phyloP scores from a whole-genome alignment of 2,113 vertebrate species.

The Microcebus murinus region DNA sequence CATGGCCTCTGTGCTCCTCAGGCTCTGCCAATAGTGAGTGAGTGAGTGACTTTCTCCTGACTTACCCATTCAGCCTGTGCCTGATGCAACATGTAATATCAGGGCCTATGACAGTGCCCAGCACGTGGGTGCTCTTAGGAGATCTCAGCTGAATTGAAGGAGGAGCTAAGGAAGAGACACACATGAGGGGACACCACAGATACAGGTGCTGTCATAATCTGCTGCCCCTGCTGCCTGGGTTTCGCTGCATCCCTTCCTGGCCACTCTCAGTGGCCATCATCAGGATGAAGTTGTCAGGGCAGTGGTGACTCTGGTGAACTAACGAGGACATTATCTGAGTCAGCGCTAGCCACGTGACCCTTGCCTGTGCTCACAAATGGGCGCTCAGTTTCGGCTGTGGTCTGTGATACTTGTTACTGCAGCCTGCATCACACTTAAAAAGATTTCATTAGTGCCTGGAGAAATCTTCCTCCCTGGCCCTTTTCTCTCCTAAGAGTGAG shows the following conservation, averaged over 20 bases:
- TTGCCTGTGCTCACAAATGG: neutral
- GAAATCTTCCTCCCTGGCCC: neutral
- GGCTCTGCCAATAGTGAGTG: neutral
- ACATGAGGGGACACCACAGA: neutral
- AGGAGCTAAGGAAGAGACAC: neutral
- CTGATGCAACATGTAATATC: too few relatives aligned
- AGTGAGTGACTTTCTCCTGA: too few relatives aligned
- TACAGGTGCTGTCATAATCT: neutral
- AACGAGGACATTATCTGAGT: neutral
- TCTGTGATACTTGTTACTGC: neutral
- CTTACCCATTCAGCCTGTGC: neutral
- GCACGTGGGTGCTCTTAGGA: rapidly evolving
- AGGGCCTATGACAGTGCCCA: neutral
- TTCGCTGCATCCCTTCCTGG: neutral
- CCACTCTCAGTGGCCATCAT: neutral
- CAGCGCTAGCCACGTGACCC: neutral
- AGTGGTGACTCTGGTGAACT: neutral
- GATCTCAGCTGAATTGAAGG: neutral
- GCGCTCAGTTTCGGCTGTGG: neutral
- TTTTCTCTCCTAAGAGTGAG: neutral
- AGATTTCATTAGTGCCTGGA: neutral
- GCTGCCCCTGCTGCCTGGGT: neutral
- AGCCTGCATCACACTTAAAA: neutral
- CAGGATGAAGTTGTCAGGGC: neutral
- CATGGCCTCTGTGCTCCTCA: neutral